These are phyloP conservation scores for Montifringilla adamsi DNA, from an alignment of 2,113 vertebrate species.

Conservation along the genomic window DNA sequence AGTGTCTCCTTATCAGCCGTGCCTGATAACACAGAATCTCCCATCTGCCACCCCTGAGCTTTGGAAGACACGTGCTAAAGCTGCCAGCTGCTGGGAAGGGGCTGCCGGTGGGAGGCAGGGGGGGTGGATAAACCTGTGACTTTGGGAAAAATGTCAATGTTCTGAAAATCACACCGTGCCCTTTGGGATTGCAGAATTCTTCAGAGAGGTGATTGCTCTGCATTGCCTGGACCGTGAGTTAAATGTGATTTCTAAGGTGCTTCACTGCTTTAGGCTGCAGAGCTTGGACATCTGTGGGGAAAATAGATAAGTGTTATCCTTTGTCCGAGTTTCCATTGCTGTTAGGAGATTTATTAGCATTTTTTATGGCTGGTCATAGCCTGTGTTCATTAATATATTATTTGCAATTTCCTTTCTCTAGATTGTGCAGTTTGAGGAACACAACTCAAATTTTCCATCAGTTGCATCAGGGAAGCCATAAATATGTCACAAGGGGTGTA, in stretches of 20 bases:
- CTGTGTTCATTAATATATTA: constrained; percentile 50
- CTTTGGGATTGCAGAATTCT: neutral
- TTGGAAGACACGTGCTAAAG: neutral
- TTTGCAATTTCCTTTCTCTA: constrained; percentile 56
- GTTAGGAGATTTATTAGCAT: constrained; percentile 43
- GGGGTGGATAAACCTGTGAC: accelerated
- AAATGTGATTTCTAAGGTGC: neutral
- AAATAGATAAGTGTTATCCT: neutral
- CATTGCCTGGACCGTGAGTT: neutral
- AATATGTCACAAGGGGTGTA: constrained; percentile 28
- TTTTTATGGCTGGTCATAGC: constrained; percentile 43
- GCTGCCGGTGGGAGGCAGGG: neutral
- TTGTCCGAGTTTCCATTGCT: constrained; percentile 15
- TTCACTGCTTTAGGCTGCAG: neutral
- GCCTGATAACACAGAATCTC: neutral
- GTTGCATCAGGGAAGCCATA: constrained; percentile 32
- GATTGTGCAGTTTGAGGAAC: constrained; percentile 29
- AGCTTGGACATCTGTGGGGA: neutral
- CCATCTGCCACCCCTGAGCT: constrained; percentile 9
- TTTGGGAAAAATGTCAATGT: accelerated
- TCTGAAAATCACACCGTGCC: neutral
- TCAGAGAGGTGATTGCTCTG: neutral
- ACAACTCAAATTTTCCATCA: constrained; percentile 44
- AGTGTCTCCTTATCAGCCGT: neutral
- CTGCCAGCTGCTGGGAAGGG: neutral